Conservation (phyloP, 2,888 invertebrate genomes). For the Crossocerus cetratus region DNA sequence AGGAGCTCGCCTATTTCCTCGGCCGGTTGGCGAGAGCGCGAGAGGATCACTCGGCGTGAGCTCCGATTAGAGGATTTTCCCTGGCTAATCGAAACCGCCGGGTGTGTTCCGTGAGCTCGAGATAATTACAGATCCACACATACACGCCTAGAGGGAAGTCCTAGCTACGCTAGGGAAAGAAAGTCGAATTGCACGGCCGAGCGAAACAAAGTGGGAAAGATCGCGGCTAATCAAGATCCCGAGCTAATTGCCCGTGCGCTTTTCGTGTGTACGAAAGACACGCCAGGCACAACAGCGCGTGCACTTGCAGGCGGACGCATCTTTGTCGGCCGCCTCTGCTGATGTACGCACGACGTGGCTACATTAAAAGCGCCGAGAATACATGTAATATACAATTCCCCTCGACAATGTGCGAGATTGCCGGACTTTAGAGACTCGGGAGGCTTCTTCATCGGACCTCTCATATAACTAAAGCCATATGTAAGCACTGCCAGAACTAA, state of each 20-base stretch:
- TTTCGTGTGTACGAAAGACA: slow-evolving; percentile 18
- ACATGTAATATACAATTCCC: neutral
- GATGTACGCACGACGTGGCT: slow-evolving; percentile 36
- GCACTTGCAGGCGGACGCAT: slow-evolving; percentile 10
- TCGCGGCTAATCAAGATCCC: neutral
- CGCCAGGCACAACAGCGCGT: slow-evolving; percentile 17
- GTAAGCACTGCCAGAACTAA: no score
- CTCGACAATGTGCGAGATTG: slow-evolving; percentile 34
- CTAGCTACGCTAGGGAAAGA: neutral
- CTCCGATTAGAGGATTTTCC: no score
- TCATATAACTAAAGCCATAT: no score
- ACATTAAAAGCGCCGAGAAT: slow-evolving; percentile 27
- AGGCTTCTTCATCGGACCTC: no score
- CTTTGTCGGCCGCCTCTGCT: slow-evolving; percentile 36
- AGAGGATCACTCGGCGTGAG: no score
- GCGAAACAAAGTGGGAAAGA: slow-evolving; percentile 27
- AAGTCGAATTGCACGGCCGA: neutral
- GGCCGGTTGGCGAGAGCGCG: no score
- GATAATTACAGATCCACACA: no score
- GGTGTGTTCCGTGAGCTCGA: no score
- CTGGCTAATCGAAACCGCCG: no score
- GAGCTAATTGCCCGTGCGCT: slow-evolving; percentile 42
- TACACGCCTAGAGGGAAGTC: neutral
- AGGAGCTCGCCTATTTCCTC: no score
- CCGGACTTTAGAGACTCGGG: slow-evolving; percentile 28